These are phyloP conservation scores for Colletes latitarsis DNA, from an alignment of 1,140 invertebrate genomes.

Conservation along the genomic window DNA sequence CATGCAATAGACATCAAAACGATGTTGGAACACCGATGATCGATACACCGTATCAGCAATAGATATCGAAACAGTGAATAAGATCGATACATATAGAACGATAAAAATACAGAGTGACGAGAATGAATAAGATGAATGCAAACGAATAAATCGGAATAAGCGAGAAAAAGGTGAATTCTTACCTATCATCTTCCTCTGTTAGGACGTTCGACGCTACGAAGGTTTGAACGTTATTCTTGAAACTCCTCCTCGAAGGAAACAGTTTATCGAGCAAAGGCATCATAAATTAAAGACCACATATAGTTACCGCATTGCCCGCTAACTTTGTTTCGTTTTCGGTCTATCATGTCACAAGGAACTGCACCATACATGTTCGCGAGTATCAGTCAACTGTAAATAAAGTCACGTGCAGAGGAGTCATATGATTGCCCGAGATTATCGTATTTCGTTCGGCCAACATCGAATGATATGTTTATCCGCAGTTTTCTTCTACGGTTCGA, in stretches of 20 bases:
- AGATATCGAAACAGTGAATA: conserved; percentile 18
- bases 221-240: conserved; percentile 58
- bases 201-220: conserved; percentile 48
- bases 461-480: conserved; percentile 9
- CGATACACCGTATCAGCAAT: conserved; percentile 21
- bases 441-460: conserved; percentile 25
- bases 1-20: neutral
- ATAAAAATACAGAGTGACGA: neutral
- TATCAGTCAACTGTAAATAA: conserved; percentile 81
- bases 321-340: conserved; percentile 66
- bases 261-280: conserved; percentile 82
- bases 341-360: conserved; percentile 76
- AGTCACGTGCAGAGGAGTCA: conserved; percentile 83
- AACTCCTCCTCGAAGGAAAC: conserved; percentile 72
- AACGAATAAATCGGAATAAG: conserved; percentile 1
- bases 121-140: neutral
- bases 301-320: conserved; percentile 65
- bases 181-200: conserved; percentile 63
- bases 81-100: conserved; percentile 26
- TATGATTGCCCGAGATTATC: conserved; percentile 80
- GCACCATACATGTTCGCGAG: conserved; percentile 71
- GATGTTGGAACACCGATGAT: neutral
- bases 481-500: neutral
- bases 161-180: conserved; percentile 51
- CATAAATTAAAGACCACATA: conserved; percentile 69